Base-by-base conservation (phyloP, 2,888 invertebrate species). In the Anoplius nigerrimus region DNA sequence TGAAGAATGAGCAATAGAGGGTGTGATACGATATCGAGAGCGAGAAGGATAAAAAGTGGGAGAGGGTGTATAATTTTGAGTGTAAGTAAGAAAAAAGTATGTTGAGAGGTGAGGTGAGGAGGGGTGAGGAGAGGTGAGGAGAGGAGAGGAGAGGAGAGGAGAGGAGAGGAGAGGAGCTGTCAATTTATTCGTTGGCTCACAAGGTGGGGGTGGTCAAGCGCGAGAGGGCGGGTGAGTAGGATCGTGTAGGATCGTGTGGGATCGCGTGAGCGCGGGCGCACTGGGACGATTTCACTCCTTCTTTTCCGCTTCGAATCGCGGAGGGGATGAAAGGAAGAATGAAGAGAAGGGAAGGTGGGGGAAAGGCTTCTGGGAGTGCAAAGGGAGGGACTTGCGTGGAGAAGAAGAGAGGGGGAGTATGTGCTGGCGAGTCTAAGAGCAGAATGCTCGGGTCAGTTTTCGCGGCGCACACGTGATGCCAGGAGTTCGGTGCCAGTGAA, bases 381-480 rank as follows among this genome's bases (percentile, higher is more conserved):
- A n/a, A 45, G 66, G 55, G 27, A 67, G 65, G 13, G 27, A 46
- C 6, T 46, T 21, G n/a, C 8, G 15, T n/a, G 43, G 21, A 21
- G 21, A 22, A 15, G 0, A 56, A 57, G 53, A 51, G 48, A 54
- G 62, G 61, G 48, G 34, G 51, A 27, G 21, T 18, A 52, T 61
- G 24, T 2, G 15, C 22, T 27, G 45, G 8, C 20, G 58, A 21
- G 63, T 58, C 60, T 56, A 27, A 57, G 72, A 62, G 64, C 64
- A 72, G 70, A 73, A 81, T 67, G 76, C 60, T 75, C 69, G 72
- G 75, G 69, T 82, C 74, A 82, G 80, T 82, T 81, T 78, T 68
- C 77, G 78, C 34, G 34, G 34, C 78, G 78, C 74, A 76, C 82
- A 82, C 82, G 82, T 81, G 82, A 83, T 76, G 76, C 75, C 79